Conservation (phyloP, 2,113 vertebrate genomes). For the Charina bottae region DNA sequence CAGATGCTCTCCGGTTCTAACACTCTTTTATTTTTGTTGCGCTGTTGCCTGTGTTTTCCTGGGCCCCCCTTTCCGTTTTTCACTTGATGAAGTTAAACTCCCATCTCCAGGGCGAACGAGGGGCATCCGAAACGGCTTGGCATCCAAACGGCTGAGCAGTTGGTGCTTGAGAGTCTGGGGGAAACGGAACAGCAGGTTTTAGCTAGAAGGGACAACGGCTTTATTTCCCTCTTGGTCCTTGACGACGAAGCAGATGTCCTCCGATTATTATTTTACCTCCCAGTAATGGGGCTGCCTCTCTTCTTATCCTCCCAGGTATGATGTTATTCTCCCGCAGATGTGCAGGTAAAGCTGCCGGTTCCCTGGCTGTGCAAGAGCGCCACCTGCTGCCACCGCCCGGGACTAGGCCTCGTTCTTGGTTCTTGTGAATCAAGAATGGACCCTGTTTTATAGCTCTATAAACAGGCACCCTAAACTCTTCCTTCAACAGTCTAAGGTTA, state of each 20-base stretch:
- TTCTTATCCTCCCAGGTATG: conserved; percentile 63
- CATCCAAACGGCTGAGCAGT: conserved; percentile 77
- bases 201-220: conserved; percentile 83
- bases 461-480: too few relatives aligned
- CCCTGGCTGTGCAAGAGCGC: conserved; percentile 50
- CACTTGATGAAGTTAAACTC: conserved; percentile 81
- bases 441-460: not conserved
- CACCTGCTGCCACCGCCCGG: conserved; percentile 65
- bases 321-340: conserved; percentile 62
- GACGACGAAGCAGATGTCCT: conserved; percentile 83
- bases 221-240: conserved; percentile 85
- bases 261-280: conserved; percentile 80
- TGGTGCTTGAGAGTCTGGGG: conserved; percentile 77
- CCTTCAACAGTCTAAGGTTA: too few relatives aligned
- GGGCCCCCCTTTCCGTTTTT: conserved; percentile 39
- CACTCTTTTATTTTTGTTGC: conserved; percentile 51
- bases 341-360: conserved; percentile 29
- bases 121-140: conserved; percentile 78
- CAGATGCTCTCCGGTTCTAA: conserved; percentile 64
- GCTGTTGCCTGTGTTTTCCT: not conserved
- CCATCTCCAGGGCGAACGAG: conserved; percentile 70
- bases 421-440: rapidly evolving
- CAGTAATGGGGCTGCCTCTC: conserved; percentile 61
- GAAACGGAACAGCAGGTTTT: conserved; percentile 78
- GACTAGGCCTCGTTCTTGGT: not conserved